Percentiles rank a stretch among this genome's conserved stretches.
phyloP scores from a whole-genome alignment of 2,888 invertebrate genomes.

The Tanypteryx hageni region DNA sequence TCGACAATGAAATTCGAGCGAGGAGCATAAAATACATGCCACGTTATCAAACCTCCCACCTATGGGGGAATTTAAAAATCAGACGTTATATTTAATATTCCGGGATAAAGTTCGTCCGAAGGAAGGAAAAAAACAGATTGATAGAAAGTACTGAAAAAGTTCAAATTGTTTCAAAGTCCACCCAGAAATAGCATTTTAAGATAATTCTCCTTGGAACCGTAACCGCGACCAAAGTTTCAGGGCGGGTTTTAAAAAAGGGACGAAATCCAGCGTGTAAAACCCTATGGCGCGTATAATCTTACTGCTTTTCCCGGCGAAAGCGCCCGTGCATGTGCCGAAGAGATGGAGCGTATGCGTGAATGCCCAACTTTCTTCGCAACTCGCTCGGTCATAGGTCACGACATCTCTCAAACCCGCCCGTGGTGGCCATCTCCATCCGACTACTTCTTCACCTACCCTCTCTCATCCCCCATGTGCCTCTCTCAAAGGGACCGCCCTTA shows the following conservation, averaged over 20 bases:
- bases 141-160: constrained; percentile 10
- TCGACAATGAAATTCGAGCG: background rate
- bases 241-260: no score
- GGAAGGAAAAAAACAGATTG: background rate
- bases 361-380: constrained; percentile 17
- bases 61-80: background rate
- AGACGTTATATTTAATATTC: background rate
- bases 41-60: no score
- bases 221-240: background rate
- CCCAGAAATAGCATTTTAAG: background rate
- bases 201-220: background rate
- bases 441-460: background rate
- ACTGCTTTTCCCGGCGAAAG: no score
- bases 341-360: background rate
- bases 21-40: background rate
- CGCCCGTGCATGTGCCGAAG: background rate
- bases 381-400: background rate
- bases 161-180: background rate
- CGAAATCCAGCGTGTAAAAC: no score
- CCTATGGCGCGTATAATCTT: no score
- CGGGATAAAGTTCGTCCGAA: background rate
- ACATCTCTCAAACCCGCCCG: background rate
- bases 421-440: background rate
- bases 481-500: constrained; percentile 46
- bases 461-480: background rate